A percentile compares a stretch with the other conserved stretches of the same genome.
Conservation (phyloP, 92 coral and sea anemone genomes). For the Umimayanthus kanabou region DNA sequence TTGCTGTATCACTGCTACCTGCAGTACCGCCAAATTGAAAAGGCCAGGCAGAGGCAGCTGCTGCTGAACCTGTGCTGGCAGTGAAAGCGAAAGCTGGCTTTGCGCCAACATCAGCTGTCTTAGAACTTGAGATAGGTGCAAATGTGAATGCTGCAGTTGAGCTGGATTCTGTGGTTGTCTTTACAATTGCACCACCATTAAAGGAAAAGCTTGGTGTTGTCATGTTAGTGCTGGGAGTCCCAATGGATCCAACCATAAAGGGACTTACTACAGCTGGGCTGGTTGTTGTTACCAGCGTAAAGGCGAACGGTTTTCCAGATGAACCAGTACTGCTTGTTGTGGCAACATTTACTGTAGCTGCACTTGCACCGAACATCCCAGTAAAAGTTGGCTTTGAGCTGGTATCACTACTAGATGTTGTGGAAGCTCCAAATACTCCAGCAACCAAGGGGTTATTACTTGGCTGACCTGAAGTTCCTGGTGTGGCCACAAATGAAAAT, state of each 20-base stretch:
- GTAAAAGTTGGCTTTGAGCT: not conserved
- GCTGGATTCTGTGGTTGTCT: not conserved
- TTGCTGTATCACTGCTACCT: not conserved
- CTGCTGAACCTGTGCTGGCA: constrained; percentile 1
- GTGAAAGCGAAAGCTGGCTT: constrained; percentile 16
- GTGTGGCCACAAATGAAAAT: constrained; percentile 5
- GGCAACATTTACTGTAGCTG: not conserved
- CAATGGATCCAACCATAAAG: not conserved
- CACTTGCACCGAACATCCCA: constrained; percentile 6
- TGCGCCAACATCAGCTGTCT: not conserved
- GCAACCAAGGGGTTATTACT: not conserved
- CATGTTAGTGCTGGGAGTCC: not conserved
- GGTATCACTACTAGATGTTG: not conserved
- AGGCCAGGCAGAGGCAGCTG: not conserved
- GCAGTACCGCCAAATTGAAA: constrained; percentile 29
- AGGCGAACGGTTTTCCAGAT: constrained; percentile 20
- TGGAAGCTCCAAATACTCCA: constrained; percentile 10
- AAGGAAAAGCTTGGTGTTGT: not conserved
- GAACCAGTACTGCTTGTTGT: constrained; percentile 1
- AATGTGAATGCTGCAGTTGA: not conserved
- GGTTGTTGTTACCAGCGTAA: not conserved
- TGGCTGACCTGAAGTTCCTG: constrained; percentile 5
- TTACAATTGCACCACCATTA: not conserved
- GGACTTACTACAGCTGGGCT: not conserved
- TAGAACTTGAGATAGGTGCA: not conserved